phyloP scores from a whole-genome alignment of 30 jellyfish, hydroid and myxozoan species.

The Aurelia aurita region DNA sequence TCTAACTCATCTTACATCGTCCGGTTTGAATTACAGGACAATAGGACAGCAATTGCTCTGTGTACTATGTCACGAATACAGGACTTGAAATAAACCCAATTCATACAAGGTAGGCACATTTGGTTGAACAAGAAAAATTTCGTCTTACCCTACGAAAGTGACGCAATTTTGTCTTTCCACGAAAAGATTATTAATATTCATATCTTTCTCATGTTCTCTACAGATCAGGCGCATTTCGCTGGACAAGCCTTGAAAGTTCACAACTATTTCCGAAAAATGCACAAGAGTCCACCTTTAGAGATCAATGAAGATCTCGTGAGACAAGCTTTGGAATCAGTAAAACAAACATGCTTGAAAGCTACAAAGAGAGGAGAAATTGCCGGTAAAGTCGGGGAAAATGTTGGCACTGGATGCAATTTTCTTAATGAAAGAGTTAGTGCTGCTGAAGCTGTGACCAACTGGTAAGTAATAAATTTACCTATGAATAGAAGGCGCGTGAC shows the following conservation, averaged over 20 bases:
- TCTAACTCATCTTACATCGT: no score
- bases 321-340: conserved; percentile 65
- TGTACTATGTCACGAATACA: no score
- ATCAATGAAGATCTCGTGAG: conserved; percentile 52
- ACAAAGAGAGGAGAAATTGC: conserved; percentile 7
- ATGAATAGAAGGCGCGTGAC: neutral
- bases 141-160: no score
- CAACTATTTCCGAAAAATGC: conserved; percentile 81
- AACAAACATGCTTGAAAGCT: conserved; percentile 25
- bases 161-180: no score
- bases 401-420: conserved; percentile 75
- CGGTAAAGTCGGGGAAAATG: conserved; percentile 72
- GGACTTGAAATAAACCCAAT: no score
- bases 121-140: no score
- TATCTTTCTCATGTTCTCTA: neutral
- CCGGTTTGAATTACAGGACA: no score
- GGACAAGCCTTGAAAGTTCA: conserved; percentile 69
- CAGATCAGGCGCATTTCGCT: conserved; percentile 70
- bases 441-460: conserved; percentile 83
- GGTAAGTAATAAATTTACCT: conserved; percentile 35
- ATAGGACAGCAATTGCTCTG: no score
- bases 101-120: no score
- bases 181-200: no score
- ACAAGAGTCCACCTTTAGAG: conserved; percentile 76
- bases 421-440: conserved; percentile 74